These are phyloP conservation scores for Lithobates pipiens DNA, from an alignment of 2,797 vertebrate species.

Conservation along the genomic window DNA sequence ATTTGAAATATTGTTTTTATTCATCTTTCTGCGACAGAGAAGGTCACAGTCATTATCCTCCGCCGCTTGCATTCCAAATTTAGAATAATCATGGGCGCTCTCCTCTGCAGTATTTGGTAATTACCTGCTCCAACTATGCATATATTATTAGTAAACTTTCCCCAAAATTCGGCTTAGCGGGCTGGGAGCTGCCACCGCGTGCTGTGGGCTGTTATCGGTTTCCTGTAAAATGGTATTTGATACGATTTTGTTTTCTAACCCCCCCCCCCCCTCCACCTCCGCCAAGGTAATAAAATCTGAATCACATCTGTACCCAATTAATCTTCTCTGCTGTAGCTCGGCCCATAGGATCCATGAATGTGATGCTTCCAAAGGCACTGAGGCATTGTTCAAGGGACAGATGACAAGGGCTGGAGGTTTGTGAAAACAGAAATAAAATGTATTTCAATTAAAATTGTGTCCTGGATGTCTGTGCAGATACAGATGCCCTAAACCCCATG, in stretches of 20 bases:
- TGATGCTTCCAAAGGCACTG: conserved; percentile 35
- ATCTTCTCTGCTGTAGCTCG: conserved; percentile 64
- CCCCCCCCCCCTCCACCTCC: background rate
- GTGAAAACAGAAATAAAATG: no score
- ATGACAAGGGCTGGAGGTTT: no score
- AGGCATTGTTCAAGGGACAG: no score
- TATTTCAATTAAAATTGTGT: no score
- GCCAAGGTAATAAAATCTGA: conserved; percentile 40
- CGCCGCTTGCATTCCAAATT: conserved; percentile 69
- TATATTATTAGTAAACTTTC: conserved; percentile 64
- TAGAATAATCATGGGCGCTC: conserved; percentile 62
- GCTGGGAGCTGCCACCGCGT: conserved; percentile 55
- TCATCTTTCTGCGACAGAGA: conserved; percentile 72
- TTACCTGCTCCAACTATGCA: conserved; percentile 61
- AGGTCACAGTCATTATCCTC: conserved; percentile 74
- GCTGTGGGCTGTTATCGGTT: conserved; percentile 8
- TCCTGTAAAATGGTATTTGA: conserved; percentile 56
- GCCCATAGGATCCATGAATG: conserved; percentile 37
- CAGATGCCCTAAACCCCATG: no score
- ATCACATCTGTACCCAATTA: conserved; percentile 66
- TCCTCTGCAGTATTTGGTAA: conserved; percentile 65
- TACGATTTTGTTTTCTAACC: conserved; percentile 41
- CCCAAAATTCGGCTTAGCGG: conserved; percentile 65
- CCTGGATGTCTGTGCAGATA: no score
- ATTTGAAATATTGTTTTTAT: conserved; percentile 68